Conservation (phyloP, 2,113 vertebrate species). For the Sceloporus tristichus region DNA sequence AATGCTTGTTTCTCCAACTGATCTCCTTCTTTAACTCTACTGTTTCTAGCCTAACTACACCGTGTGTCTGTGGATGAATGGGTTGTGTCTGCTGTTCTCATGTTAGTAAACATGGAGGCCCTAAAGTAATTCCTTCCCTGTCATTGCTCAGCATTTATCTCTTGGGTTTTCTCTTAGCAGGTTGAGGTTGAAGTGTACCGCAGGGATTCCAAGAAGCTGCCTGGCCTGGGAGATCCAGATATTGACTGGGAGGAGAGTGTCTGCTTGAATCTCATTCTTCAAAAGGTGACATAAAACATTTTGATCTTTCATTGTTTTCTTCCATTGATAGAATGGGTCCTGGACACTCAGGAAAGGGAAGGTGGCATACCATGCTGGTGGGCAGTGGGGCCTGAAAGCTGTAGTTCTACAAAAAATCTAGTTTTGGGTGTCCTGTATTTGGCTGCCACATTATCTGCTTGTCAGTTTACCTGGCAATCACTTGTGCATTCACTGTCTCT, state of each 20-base stretch:
- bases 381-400: too few species aligned
- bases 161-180: conserved; percentile 73
- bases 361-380: not conserved
- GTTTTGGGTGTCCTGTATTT: too few species aligned
- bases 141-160: not conserved
- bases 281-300: conserved; percentile 84
- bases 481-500: not conserved
- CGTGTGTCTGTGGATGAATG: not conserved
- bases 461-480: not conserved
- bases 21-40: not conserved
- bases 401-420: not conserved
- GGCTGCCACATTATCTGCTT: not conserved
- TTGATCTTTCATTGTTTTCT: not conserved
- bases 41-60: not conserved
- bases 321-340: too few species aligned
- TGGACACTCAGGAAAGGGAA: not conserved
- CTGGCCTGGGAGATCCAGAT: conserved; percentile 95
- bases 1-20: not conserved
- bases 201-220: conserved; percentile 97
- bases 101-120: too few species aligned
- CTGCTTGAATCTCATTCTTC: conserved; percentile 96
- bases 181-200: conserved; percentile 97
- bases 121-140: not conserved
- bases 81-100: not conserved
- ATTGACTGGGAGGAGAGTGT: conserved; percentile 99